Conservation (phyloP, 2,797 vertebrate species). For the Helostoma temminkii region DNA sequence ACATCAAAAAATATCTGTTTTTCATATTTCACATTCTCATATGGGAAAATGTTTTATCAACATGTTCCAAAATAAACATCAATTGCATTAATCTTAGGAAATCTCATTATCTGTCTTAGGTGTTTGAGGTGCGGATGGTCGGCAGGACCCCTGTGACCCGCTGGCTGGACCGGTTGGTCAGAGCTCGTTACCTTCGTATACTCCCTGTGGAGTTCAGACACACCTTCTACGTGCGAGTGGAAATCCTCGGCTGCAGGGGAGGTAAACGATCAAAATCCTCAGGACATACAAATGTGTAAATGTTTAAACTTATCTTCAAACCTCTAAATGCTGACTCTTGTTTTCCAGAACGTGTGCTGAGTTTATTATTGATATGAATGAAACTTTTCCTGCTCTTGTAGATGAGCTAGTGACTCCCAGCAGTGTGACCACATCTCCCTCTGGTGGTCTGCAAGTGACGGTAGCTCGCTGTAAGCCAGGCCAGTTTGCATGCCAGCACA, state of each 20-base stretch:
- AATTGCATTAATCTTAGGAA: too few species aligned
- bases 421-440: conserved; percentile 53
- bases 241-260: conserved; percentile 86
- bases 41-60: too few species aligned
- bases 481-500: conserved; percentile 75
- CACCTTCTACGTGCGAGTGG: conserved; percentile 85
- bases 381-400: conserved; percentile 26
- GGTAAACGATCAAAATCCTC: conserved; percentile 59
- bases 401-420: conserved; percentile 80
- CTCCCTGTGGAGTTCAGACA: conserved; percentile 84
- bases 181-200: conserved; percentile 85
- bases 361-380: neutral
- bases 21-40: too few species aligned
- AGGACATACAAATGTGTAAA: too few species aligned
- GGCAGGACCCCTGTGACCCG: conserved; percentile 81
- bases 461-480: conserved; percentile 71
- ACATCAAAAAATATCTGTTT: too few species aligned
- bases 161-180: conserved; percentile 79
- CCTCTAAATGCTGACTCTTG: neutral
- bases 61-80: too few species aligned
- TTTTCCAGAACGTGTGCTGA: neutral
- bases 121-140: conserved; percentile 84
- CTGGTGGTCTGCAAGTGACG: conserved; percentile 62
- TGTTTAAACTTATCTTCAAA: neutral
- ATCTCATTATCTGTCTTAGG: too few species aligned